Percentiles rank a stretch among this genome's conserved stretches.
phyloP scores from a whole-genome alignment of 2,888 invertebrate species.

The Rapana venosa region DNA sequence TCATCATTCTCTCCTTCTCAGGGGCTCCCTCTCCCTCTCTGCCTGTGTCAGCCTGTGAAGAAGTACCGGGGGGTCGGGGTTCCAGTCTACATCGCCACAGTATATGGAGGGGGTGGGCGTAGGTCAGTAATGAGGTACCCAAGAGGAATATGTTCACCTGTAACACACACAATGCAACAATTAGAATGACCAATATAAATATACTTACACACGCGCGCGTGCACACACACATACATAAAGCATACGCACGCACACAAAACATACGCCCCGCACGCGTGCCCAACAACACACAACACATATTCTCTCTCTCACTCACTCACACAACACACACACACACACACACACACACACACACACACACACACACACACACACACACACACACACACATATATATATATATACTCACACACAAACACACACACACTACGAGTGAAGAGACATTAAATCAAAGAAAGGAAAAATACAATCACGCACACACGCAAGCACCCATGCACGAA shows the following conservation, averaged over 20 bases:
- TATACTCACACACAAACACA: background rate
- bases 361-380: background rate
- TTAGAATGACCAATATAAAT: background rate
- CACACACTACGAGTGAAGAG: background rate
- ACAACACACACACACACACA: background rate
- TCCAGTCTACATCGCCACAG: no score
- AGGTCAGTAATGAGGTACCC: no score
- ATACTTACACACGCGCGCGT: background rate
- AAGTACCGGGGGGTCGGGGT: no score
- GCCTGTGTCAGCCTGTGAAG: no score
- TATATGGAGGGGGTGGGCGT: no score
- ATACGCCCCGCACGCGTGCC: no score
- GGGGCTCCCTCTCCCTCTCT: no score
- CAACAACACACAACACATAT: constrained; percentile 1
- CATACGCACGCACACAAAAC: background rate
- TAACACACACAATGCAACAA: no score
- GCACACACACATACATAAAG: background rate
- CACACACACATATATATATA: background rate
- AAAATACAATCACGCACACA: no score
- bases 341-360: background rate
- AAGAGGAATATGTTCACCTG: no score
- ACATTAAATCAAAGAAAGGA: background rate
- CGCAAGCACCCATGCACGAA: no score
- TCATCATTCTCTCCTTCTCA: no score
- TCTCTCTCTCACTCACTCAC: background rate